These are phyloP conservation scores for Tyrophagus putrescentiae DNA, from an alignment of 1,140 invertebrate species.

Conservation along the genomic window DNA sequence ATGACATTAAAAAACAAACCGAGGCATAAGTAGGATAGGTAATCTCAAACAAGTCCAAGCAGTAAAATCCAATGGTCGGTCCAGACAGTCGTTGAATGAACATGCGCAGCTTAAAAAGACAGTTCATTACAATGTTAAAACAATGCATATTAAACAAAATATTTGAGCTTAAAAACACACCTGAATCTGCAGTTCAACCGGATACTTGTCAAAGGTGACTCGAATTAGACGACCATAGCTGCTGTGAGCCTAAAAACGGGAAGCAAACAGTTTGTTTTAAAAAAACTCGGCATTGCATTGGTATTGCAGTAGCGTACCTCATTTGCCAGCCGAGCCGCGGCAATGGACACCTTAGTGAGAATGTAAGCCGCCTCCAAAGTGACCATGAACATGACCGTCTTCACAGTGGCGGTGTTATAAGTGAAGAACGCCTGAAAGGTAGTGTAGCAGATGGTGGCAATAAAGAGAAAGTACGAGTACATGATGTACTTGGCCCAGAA, in stretches of 20 bases:
- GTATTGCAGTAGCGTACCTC: slow-evolving; percentile 3
- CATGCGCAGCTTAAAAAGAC: slow-evolving; percentile 16
- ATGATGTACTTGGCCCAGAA: slow-evolving; percentile 21
- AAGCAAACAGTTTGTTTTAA: not conserved
- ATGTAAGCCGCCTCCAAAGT: slow-evolving; percentile 21
- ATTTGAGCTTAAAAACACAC: not conserved
- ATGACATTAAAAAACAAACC: not conserved
- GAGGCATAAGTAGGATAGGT: slow-evolving; percentile 19
- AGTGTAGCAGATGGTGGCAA: slow-evolving; percentile 12
- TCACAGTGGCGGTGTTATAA: not conserved
- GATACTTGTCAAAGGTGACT: slow-evolving; percentile 19
- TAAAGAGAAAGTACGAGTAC: slow-evolving; percentile 16
- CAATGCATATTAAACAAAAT: not conserved
- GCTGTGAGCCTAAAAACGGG: slow-evolving; percentile 6
- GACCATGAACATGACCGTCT: slow-evolving; percentile 9
- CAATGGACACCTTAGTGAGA: slow-evolving; percentile 16
- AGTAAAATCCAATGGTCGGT: slow-evolving; percentile 22
- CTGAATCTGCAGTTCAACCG: slow-evolving; percentile 22
- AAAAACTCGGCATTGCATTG: not conserved
- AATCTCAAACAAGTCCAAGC: slow-evolving; percentile 22
- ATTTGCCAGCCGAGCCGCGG: slow-evolving; percentile 10
- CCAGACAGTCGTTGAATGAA: slow-evolving; percentile 23
- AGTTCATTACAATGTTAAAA: too few species aligned
- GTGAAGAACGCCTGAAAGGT: slow-evolving; percentile 30
- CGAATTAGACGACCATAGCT: slow-evolving; percentile 15